Percentiles rank a stretch among this genome's conserved stretches.
Evolutionary conservation across 2,888 invertebrate genomes (phyloP).

Genomic region (Ochlodes sylvanus): DNA sequence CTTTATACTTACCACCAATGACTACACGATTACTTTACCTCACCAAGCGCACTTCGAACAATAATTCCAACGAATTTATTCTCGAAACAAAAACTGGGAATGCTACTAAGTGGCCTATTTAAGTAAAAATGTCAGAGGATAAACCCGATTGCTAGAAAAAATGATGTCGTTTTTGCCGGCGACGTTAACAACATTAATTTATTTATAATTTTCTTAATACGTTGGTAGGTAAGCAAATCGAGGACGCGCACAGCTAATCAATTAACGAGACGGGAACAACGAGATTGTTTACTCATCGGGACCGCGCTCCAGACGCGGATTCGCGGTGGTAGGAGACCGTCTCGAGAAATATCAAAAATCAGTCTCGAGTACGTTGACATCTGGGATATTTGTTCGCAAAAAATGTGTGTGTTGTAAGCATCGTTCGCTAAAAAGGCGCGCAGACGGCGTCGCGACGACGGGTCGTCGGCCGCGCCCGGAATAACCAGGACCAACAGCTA

Average conservation of each 20-base stretch:
- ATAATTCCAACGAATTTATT: constrained; percentile 25
- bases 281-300: constrained; percentile 43
- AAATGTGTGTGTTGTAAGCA: constrained; percentile 76
- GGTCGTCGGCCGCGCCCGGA: constrained; percentile 84
- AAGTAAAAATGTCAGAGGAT: constrained; percentile 45
- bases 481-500: constrained; percentile 82
- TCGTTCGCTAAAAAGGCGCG: constrained; percentile 81
- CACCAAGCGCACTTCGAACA: background rate
- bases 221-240: constrained; percentile 36
- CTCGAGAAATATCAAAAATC: constrained; percentile 44
- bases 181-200: constrained; percentile 43
- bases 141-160: constrained; percentile 47
- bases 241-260: constrained; percentile 44
- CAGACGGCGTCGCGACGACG: constrained; percentile 84
- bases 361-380: constrained; percentile 72
- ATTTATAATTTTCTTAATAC: constrained; percentile 44
- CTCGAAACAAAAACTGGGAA: constrained; percentile 17
- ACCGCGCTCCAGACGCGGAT: constrained; percentile 41
- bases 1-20: constrained; percentile 70
- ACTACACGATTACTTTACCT: constrained; percentile 57
- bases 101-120: constrained; percentile 47
- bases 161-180: constrained; percentile 39
- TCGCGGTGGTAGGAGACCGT: constrained; percentile 41
- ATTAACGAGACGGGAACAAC: constrained; percentile 45
- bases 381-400: constrained; percentile 74